A percentile compares a stretch with the other conserved stretches of the same genome.
phyloP scores from a whole-genome alignment of 1,140 invertebrate genomes.

The Aphelenchoides fujianensis region DNA sequence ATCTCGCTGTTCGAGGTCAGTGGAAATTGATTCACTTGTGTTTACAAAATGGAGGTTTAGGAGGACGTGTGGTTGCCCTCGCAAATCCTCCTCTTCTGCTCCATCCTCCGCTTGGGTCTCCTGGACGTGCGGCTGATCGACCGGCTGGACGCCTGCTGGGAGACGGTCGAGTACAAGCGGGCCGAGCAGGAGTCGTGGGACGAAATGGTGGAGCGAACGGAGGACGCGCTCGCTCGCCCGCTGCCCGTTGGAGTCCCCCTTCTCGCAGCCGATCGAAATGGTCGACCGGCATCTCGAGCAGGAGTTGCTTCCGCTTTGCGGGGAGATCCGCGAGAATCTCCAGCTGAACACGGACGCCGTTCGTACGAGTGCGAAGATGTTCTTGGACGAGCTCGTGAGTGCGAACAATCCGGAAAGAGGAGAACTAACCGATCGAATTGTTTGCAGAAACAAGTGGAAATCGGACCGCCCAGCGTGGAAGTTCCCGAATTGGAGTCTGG shows the following conservation, averaged over 20 bases:
- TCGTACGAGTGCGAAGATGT: background rate
- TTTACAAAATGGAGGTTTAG: background rate
- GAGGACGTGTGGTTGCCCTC: conserved; percentile 5
- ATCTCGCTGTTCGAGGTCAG: background rate
- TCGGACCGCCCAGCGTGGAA: background rate
- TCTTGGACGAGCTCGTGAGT: conserved; percentile 7
- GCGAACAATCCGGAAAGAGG: background rate
- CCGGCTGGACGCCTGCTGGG: background rate
- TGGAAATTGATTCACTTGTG: background rate
- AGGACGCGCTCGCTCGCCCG: background rate
- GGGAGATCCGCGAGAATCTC: background rate
- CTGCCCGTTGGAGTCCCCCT: background rate
- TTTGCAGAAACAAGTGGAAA: background rate
- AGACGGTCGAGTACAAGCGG: background rate
- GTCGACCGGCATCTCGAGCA: background rate
- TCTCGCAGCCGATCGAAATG: background rate
- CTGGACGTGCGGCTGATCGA: background rate
- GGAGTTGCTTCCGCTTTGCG: background rate
- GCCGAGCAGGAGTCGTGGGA: background rate
- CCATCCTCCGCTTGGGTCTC: background rate
- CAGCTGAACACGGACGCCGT: background rate
- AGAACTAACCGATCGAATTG: background rate
- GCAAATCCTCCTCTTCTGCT: conserved; percentile 10
- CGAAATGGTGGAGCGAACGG: background rate
- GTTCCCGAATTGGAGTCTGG: conserved; percentile 17